Evolutionary conservation across 2,797 vertebrate genomes (phyloP).

Genomic region (Danio jaintianensis): DNA sequence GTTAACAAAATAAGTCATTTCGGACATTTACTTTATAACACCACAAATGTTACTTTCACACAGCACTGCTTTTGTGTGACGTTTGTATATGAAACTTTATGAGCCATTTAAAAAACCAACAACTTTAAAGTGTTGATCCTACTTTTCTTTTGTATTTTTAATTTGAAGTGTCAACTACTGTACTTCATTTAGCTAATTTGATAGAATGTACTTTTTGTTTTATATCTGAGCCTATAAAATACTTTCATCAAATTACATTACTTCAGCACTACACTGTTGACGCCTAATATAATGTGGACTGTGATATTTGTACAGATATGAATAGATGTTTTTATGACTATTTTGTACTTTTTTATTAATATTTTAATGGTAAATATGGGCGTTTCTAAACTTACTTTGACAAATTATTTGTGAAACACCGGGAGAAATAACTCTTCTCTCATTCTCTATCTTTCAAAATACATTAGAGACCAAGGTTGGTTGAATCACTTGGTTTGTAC

Average conservation of each 20-base stretch:
- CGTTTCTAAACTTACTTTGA: not conserved
- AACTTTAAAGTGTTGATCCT: not conserved
- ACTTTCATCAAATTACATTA: not conserved
- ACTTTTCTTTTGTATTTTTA: not conserved
- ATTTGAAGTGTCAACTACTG: not conserved
- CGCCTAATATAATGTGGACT: not conserved
- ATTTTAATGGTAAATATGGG: not conserved
- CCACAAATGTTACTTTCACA: not conserved
- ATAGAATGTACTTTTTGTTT: not conserved
- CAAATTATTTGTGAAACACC: not conserved
- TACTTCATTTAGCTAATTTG: not conserved
- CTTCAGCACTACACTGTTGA: not conserved
- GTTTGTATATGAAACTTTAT: not conserved
- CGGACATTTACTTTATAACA: not conserved
- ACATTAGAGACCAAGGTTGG: not conserved
- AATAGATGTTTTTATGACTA: not conserved
- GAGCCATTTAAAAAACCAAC: not conserved
- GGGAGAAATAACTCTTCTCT: too few species aligned
- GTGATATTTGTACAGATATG: not conserved
- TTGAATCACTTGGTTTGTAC: not conserved
- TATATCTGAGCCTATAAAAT: not conserved
- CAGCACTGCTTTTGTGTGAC: too few species aligned
- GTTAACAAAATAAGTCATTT: slow-evolving; percentile 3
- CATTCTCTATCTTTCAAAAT: not conserved
- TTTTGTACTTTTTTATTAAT: not conserved